A percentile compares a stretch with the other conserved stretches of the same genome.
Conservation (phyloP, 2,113 vertebrate species). For the Pitta sordida region DNA sequence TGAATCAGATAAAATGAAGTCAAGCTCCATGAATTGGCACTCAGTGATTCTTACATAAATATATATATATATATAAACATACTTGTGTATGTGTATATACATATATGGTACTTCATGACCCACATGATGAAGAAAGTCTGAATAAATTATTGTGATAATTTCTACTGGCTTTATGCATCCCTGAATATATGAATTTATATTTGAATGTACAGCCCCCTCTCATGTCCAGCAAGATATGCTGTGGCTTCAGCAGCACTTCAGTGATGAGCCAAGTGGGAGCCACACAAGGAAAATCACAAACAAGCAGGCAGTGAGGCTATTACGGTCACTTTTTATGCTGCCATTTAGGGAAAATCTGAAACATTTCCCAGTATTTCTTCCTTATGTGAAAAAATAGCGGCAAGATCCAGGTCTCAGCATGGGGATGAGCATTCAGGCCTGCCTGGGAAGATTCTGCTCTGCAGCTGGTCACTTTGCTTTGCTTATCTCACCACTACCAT, state of each 20-base stretch:
- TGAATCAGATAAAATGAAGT: not conserved
- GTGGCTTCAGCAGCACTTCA: not conserved
- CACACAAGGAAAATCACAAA: not conserved
- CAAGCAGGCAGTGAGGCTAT: not conserved
- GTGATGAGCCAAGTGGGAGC: not conserved
- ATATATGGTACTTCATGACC: not conserved
- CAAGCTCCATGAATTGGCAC: not conserved
- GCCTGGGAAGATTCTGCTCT: not conserved
- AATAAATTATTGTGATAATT: not conserved
- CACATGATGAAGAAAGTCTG: not conserved
- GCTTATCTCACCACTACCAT: not conserved
- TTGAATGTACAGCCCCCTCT: not conserved
- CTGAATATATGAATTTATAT: not conserved
- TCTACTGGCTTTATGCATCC: not conserved
- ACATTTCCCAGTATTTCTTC: not conserved
- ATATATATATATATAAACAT: accelerated
- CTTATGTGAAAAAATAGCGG: not conserved
- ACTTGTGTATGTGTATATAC: not conserved
- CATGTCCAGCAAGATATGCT: accelerated
- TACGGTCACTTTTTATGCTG: not conserved
- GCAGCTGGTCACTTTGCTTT: not conserved
- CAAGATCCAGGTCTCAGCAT: not conserved
- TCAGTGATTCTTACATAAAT: not conserved
- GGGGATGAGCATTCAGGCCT: not conserved
- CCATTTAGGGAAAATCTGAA: not conserved